Conservation (phyloP, 2,888 invertebrate species). For the Plagodis pulveraria region DNA sequence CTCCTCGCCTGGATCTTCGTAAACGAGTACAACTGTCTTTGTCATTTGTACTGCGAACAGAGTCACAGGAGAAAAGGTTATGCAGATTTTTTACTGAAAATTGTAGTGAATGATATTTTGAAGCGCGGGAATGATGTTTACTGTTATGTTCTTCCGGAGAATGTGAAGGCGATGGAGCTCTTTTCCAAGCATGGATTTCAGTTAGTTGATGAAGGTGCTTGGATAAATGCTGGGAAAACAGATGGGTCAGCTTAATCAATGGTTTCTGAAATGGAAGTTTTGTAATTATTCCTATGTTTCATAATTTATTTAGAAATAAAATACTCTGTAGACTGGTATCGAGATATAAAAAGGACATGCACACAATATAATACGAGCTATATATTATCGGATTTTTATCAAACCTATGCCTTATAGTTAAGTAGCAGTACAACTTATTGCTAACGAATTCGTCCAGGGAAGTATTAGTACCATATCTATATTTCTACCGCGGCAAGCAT, state of each 20-base stretch:
- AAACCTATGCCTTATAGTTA: too few relatives aligned
- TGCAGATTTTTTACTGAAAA: slow-evolving; percentile 41
- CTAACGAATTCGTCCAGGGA: too few relatives aligned
- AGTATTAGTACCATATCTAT: too few relatives aligned
- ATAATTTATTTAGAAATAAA: background rate
- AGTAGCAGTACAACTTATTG: too few relatives aligned
- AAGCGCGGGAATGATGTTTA: slow-evolving; percentile 40
- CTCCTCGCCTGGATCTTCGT: slow-evolving; percentile 46
- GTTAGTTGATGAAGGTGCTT: slow-evolving; percentile 33
- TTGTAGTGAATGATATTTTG: slow-evolving; percentile 39
- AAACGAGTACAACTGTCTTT: slow-evolving; percentile 43
- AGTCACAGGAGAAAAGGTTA: slow-evolving; percentile 41
- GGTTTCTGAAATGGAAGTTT: background rate
- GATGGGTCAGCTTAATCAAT: background rate
- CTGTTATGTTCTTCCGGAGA: slow-evolving; percentile 39
- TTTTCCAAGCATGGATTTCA: slow-evolving; percentile 42
- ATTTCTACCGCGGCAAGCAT: too few relatives aligned
- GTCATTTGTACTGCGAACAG: slow-evolving; percentile 43
- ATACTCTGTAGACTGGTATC: too few relatives aligned
- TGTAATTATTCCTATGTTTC: background rate
- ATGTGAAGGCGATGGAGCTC: slow-evolving; percentile 36
- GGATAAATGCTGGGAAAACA: slow-evolving; percentile 17
- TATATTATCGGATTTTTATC: too few relatives aligned
- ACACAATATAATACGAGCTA: too few relatives aligned
- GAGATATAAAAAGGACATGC: too few relatives aligned